phyloP scores from a whole-genome alignment of 2,888 invertebrate species.

The Sphaerolaimus hirsutus region DNA sequence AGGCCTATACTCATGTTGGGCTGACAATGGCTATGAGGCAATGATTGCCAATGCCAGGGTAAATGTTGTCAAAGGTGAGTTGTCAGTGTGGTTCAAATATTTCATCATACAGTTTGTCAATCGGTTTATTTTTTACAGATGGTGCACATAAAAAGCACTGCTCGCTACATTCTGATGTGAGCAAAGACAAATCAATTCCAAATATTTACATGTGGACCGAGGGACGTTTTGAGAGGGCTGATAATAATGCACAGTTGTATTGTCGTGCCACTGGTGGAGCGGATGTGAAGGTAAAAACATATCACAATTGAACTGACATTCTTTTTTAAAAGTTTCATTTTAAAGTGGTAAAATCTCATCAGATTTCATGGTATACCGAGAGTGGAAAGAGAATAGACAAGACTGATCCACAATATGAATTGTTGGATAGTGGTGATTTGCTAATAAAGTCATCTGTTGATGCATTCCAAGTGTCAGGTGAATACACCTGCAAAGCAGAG shows the following conservation, averaged over 20 bases:
- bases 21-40: conserved; percentile 25
- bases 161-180: not conserved
- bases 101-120: not conserved
- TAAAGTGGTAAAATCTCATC: too few relatives aligned
- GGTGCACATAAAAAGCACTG: not conserved
- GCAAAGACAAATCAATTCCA: conserved; percentile 12
- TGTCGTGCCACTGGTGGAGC: conserved; percentile 28
- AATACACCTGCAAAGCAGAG: conserved; percentile 1
- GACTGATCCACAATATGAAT: too few relatives aligned
- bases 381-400: too few relatives aligned
- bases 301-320: not conserved
- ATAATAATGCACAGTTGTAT: conserved; percentile 22
- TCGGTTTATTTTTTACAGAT: not conserved
- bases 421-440: conserved; percentile 3
- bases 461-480: not conserved
- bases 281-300: too few relatives aligned
- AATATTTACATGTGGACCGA: conserved; percentile 24
- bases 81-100: not conserved
- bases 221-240: conserved; percentile 23
- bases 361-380: too few relatives aligned
- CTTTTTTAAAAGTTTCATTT: not conserved
- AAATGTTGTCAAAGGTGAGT: conserved; percentile 7
- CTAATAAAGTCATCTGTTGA: not conserved
- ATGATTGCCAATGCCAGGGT: conserved; percentile 15
- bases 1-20: conserved; percentile 51